A percentile compares a stretch with the other conserved stretches of the same genome.
These are phyloP conservation scores for Sebastes fasciatus DNA, from an alignment of 2,113 vertebrate species.

Conservation along the genomic window DNA sequence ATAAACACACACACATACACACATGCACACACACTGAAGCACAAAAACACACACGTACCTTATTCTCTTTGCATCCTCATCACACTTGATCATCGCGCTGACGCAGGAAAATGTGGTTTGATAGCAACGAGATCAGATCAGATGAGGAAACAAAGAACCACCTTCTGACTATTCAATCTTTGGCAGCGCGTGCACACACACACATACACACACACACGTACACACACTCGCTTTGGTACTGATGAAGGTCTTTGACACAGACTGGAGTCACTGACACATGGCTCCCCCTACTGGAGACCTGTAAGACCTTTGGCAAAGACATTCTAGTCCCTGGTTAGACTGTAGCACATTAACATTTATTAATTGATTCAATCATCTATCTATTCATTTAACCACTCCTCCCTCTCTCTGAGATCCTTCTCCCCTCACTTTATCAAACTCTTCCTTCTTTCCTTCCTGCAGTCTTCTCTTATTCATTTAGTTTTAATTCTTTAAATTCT, in stretches of 20 bases:
- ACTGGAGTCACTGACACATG: conserved; percentile 66
- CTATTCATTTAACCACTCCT: conserved; percentile 67
- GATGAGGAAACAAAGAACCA: conserved; percentile 81
- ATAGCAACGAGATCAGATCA: conserved; percentile 76
- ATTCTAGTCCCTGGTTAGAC: conserved; percentile 63
- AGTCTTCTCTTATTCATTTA: background rate
- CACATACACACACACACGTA: conserved; percentile 30
- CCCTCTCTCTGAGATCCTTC: conserved; percentile 39
- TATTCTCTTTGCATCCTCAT: conserved; percentile 72
- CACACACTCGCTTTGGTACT: conserved; percentile 26
- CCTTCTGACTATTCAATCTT: conserved; percentile 78
- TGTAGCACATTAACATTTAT: conserved; percentile 73
- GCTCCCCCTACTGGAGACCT: conserved; percentile 80
- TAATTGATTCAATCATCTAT: conserved; percentile 76
- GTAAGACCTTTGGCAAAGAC: conserved; percentile 78
- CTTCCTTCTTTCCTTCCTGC: conserved; percentile 27
- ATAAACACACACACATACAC: conserved; percentile 48
- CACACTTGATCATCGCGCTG: conserved; percentile 80
- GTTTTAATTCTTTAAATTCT: background rate
- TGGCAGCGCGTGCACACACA: background rate
- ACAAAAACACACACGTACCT: conserved; percentile 34
- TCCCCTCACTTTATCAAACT: conserved; percentile 22
- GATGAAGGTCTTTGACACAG: conserved; percentile 70
- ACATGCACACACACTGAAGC: background rate
- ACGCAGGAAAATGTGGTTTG: conserved; percentile 71